These are phyloP conservation scores for Pelodytes ibericus DNA, from an alignment of 2,797 vertebrate genomes.

Conservation along the genomic window DNA sequence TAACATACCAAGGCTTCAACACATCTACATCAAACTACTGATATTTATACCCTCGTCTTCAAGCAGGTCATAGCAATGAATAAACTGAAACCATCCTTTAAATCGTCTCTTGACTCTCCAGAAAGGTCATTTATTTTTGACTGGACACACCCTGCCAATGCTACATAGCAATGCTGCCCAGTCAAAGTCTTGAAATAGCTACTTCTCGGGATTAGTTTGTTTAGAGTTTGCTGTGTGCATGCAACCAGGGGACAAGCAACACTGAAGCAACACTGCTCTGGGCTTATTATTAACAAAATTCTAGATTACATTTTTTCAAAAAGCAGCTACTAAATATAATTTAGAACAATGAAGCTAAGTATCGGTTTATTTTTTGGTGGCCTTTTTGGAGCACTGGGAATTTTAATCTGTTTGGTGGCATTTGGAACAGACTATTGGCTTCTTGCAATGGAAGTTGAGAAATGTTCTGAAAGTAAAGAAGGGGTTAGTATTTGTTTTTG, in stretches of 20 bases:
- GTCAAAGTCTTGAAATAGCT: constrained; percentile 89
- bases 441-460: constrained; percentile 82
- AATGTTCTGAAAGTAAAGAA: constrained; percentile 72
- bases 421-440: constrained; percentile 98
- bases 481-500: constrained; percentile 63
- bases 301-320: neutral
- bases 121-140: constrained; percentile 88
- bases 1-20: neutral
- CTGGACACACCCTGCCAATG: constrained; percentile 68
- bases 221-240: constrained; percentile 65
- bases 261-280: neutral
- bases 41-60: neutral
- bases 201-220: constrained; percentile 67
- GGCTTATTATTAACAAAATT: neutral
- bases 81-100: constrained; percentile 19
- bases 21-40: neutral
- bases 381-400: constrained; percentile 88
- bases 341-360: constrained; percentile 83
- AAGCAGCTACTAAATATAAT: too few species aligned
- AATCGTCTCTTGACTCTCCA: constrained; percentile 35
- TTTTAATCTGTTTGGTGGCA: constrained; percentile 86
- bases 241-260: constrained; percentile 60
- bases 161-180: constrained; percentile 74
- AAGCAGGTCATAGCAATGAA: neutral
- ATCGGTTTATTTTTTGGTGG: constrained; percentile 92